A percentile compares a stretch with the other conserved stretches of the same genome.
phyloP scores from a whole-genome alignment of 2,888 invertebrate species.

The Pyrrhia umbra region DNA sequence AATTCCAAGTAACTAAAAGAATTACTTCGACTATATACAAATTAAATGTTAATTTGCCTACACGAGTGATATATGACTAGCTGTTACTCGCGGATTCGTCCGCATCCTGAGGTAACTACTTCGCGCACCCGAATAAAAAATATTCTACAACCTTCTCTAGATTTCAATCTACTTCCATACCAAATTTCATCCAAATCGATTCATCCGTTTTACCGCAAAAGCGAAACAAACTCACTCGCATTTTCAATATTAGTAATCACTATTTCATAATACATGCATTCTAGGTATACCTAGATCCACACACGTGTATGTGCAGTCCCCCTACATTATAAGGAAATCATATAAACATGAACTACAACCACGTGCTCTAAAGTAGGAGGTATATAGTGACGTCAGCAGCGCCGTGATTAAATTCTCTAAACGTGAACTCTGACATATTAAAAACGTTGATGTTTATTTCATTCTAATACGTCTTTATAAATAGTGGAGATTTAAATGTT shows the following conservation, averaged over 20 bases:
- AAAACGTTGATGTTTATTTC: neutral
- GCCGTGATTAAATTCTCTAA: neutral
- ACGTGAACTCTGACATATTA: neutral
- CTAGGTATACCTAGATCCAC: neutral
- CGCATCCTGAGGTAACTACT: no score
- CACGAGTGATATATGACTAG: no score
- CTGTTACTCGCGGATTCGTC: no score
- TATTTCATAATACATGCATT: neutral
- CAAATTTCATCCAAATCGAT: no score
- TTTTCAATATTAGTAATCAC: no score
- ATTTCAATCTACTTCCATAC: no score
- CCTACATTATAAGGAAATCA: slow-evolving; percentile 8
- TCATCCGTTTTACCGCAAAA: no score
- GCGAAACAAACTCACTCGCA: no score
- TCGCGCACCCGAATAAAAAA: no score
- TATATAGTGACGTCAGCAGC: neutral
- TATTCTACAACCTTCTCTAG: no score
- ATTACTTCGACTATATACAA: neutral
- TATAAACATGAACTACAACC: neutral
- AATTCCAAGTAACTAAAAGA: neutral
- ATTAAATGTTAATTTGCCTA: neutral
- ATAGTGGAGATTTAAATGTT: neutral
- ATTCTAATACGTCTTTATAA: neutral
- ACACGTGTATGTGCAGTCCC: slow-evolving; percentile 12
- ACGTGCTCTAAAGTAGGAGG: neutral